Conservation (phyloP, 1,140 invertebrate species). For the Musca domestica region DNA sequence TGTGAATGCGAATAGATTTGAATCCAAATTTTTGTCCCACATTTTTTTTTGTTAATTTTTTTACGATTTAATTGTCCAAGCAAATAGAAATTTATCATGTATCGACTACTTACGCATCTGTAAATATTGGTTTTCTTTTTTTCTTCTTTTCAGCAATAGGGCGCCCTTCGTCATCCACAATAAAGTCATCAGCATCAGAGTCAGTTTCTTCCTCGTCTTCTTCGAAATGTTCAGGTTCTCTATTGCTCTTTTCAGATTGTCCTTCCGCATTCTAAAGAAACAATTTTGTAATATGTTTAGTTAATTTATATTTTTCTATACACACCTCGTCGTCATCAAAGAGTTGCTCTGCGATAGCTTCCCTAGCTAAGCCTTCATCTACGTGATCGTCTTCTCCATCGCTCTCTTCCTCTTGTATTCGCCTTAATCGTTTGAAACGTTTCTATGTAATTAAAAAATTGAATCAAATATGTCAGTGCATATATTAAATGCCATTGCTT, state of each 20-base stretch:
- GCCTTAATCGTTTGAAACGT: slow-evolving; percentile 80
- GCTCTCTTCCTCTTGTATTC: slow-evolving; percentile 85
- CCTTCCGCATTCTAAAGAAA: slow-evolving; percentile 72
- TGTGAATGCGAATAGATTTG: too few species aligned
- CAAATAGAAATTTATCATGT: too few species aligned
- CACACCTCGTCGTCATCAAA: slow-evolving; percentile 84
- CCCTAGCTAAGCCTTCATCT: slow-evolving; percentile 72
- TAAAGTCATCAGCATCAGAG: slow-evolving; percentile 93
- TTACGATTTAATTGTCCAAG: too few species aligned
- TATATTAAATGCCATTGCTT: too few species aligned
- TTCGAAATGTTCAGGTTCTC: slow-evolving; percentile 66
- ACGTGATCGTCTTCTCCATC: slow-evolving; percentile 74
- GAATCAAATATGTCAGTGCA: too few species aligned
- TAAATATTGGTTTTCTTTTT: slow-evolving; percentile 85
- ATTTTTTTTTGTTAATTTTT: too few species aligned
- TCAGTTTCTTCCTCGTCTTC: slow-evolving; percentile 77
- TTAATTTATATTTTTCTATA: slow-evolving; percentile 28
- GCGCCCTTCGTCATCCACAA: slow-evolving; percentile 93
- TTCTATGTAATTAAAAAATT: too few species aligned
- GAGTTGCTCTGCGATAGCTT: slow-evolving; percentile 85
- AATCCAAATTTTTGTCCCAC: too few species aligned
- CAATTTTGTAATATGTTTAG: neutral
- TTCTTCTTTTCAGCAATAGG: slow-evolving; percentile 85
- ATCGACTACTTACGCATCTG: slow-evolving; percentile 79
- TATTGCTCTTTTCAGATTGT: slow-evolving; percentile 66